A percentile compares a stretch with the other conserved stretches of the same genome.
Evolutionary conservation across 2,113 vertebrate species (phyloP).

Genomic region (Mellivora capensis): DNA sequence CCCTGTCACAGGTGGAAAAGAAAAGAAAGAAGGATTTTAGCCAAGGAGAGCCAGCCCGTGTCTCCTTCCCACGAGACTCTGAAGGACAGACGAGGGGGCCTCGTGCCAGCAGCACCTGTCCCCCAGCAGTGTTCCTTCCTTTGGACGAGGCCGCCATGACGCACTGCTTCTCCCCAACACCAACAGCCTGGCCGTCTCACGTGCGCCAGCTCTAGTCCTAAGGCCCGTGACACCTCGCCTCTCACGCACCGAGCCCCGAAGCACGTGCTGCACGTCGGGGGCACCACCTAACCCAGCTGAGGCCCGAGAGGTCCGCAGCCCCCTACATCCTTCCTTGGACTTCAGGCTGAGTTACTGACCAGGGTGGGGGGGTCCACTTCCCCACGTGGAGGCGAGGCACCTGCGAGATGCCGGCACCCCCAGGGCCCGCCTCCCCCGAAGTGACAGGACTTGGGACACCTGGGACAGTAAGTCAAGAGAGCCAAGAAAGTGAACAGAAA

Average conservation of each 20-base stretch:
- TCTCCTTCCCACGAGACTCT: neutral
- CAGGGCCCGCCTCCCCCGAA: neutral
- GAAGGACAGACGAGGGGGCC: neutral
- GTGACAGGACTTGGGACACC: too few species aligned
- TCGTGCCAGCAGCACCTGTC: too few species aligned
- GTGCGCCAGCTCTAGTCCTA: neutral
- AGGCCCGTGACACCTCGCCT: neutral
- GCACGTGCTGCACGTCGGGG: accelerated
- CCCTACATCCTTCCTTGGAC: neutral
- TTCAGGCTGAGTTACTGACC: neutral
- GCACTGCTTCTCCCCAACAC: neutral
- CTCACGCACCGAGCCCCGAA: neutral
- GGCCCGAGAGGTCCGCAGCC: accelerated
- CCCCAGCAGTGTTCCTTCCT: neutral
- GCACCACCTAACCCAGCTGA: accelerated
- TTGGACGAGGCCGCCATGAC: too few species aligned
- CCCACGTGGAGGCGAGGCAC: accelerated
- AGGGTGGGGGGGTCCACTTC: too few species aligned
- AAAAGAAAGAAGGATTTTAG: neutral
- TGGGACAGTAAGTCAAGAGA: too few species aligned
- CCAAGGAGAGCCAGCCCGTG: accelerated
- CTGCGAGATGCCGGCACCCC: accelerated
- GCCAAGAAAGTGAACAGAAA: neutral
- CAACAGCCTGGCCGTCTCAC: accelerated
- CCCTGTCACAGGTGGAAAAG: constrained; percentile 82